Conservation (phyloP, 2,888 invertebrate genomes). For the Plebejus melissa region DNA sequence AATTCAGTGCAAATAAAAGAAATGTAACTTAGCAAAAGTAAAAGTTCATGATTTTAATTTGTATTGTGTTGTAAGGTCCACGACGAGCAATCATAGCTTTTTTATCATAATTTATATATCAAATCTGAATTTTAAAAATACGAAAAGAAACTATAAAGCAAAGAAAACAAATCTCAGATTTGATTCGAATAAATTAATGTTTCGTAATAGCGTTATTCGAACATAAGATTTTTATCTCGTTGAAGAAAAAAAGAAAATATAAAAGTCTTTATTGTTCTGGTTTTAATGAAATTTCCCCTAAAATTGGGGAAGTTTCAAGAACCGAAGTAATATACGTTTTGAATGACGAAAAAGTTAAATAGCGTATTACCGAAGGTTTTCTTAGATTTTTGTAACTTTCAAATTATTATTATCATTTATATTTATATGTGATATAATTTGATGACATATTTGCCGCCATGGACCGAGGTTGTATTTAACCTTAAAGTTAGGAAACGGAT, state of each 20-base stretch:
- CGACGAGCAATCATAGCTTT: too few relatives aligned
- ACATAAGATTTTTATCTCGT: slow-evolving; percentile 36
- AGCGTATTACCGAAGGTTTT: slow-evolving; percentile 55
- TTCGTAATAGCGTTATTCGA: not conserved
- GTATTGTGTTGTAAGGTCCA: too few relatives aligned
- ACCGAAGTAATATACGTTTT: slow-evolving; percentile 61
- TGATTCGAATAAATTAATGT: slow-evolving; percentile 14
- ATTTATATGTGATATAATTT: not conserved
- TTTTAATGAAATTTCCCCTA: slow-evolving; percentile 57
- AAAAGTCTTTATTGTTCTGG: slow-evolving; percentile 46
- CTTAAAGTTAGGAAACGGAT: too few relatives aligned
- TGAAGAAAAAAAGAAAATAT: slow-evolving; percentile 41
- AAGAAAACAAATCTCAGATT: not conserved
- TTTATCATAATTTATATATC: too few relatives aligned
- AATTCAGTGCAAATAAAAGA: too few relatives aligned
- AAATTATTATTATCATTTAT: not conserved
- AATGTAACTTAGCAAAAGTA: too few relatives aligned
- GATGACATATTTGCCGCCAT: too few relatives aligned
- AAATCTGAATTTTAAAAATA: not conserved
- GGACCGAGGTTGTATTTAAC: too few relatives aligned
- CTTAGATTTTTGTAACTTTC: not conserved
- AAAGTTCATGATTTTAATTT: too few relatives aligned
- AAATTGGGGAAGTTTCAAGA: slow-evolving; percentile 63
- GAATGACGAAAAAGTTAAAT: slow-evolving; percentile 68
- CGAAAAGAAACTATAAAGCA: not conserved